Evolutionary conservation across 1,140 invertebrate species (phyloP), one percentile per base, ranked within the genome.

Genomic region (Zaprionus ghesquierei): DNA sequence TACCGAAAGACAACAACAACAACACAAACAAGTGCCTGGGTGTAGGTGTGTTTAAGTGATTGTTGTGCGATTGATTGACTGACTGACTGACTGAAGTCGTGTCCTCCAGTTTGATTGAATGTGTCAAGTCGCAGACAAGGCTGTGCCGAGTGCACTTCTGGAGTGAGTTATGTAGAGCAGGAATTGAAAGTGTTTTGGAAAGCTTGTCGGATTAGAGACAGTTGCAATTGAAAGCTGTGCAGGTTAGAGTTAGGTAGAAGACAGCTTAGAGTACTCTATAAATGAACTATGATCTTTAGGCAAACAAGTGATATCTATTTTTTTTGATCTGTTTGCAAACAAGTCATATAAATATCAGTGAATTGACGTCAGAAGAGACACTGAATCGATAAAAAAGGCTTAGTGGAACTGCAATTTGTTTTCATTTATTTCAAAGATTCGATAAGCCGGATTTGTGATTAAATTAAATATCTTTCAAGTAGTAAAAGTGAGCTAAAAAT

Each of bases 61-160:
- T 66, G 63, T 58, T 65, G 53, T 51, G 8, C n/a, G 29, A 31
- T 13, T 49, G 44, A 61, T 61, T 61, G 58, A 46, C 31, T 60
- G 46, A 23, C 51, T 63, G n/a, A n/a, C n/a, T n/a, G n/a, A n/a
- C 25, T 29, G 31, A 63, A 63, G 61, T 44, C 33, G 25, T 29
- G 61, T 63, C 50, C 61, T 63, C 54, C 61, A 63, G 35, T 54
- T n/a, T 54, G 50, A 63, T 72, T 54, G 46, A 72, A 68, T 68
- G 25, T 59, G 62, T 58, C 62, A 66, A 50, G 61, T 33, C 51
- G 41, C 41, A 5, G 31, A 59, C 69, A 71, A 71, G 62, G 69
- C 69, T 71, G 27, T 20, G 0, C n/a, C n/a, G 22, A 46, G n/a
- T 63, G 59, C 25, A 18, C 44, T 63, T 54, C 29, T 63, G n/a